phyloP scores from a whole-genome alignment of 2,888 invertebrate genomes.

The Aleiodes alternator region DNA sequence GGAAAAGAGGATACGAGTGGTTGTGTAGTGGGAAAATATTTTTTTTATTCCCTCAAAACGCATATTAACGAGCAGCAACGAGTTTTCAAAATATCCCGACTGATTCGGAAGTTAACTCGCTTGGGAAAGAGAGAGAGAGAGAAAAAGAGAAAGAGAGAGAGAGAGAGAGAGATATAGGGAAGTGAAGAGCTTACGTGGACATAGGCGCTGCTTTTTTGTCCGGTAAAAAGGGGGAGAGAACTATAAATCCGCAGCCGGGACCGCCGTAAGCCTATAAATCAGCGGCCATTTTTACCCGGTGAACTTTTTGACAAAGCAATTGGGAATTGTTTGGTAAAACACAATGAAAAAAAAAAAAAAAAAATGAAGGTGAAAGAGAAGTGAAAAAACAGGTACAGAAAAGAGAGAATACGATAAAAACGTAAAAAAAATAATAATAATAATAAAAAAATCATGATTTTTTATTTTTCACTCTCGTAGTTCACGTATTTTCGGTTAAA shows the following conservation, averaged over 20 bases:
- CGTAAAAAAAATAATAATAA: constrained; percentile 18
- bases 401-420: constrained; percentile 32
- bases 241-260: constrained; percentile 62
- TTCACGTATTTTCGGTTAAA: constrained; percentile 40
- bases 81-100: constrained; percentile 63
- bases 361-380: background rate
- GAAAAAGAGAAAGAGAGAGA: background rate
- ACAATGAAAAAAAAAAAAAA: constrained; percentile 44
- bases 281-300: constrained; percentile 67
- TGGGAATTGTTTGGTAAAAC: constrained; percentile 73
- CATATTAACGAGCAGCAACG: constrained; percentile 64
- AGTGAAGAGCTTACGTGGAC: constrained; percentile 42
- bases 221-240: constrained; percentile 37
- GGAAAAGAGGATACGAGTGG: constrained; percentile 18
- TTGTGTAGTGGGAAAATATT: constrained; percentile 15
- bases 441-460: constrained; percentile 37
- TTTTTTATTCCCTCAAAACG: constrained; percentile 48
- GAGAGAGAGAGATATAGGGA: background rate
- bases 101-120: constrained; percentile 34
- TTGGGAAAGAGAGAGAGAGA: background rate
- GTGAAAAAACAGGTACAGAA: background rate
- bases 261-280: constrained; percentile 63
- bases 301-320: constrained; percentile 73
- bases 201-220: constrained; percentile 57
- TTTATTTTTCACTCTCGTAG: constrained; percentile 9